Evolutionary conservation across 2,888 invertebrate genomes (phyloP).

Genomic region (Lasius fuliginosus): DNA sequence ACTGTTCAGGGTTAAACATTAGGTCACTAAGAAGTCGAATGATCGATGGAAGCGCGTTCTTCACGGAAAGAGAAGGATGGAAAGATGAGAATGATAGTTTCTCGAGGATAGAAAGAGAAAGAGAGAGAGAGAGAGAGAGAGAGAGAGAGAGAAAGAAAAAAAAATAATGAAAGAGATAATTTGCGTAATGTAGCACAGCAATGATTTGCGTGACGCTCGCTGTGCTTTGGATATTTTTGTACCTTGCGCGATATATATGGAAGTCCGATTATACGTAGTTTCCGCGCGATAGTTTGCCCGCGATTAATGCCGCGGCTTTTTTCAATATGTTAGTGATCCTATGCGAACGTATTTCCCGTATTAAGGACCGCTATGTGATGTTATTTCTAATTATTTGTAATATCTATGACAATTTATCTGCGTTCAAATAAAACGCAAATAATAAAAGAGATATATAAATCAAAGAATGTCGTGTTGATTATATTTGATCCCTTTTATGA

Average conservation of each 20-base stretch:
- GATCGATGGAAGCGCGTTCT: slow-evolving; percentile 4
- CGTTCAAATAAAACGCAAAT: slow-evolving; percentile 66
- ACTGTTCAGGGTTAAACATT: slow-evolving; percentile 28
- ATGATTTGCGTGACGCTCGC: slow-evolving; percentile 41
- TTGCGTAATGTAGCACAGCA: slow-evolving; percentile 45
- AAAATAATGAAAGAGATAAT: not conserved
- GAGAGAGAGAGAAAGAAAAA: too few relatives aligned
- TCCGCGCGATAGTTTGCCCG: slow-evolving; percentile 45
- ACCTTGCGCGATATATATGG: slow-evolving; percentile 50
- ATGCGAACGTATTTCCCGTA: slow-evolving; percentile 76
- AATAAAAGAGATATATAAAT: slow-evolving; percentile 64
- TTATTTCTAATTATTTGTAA: slow-evolving; percentile 80
- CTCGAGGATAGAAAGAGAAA: slow-evolving; percentile 17
- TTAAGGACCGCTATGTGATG: slow-evolving; percentile 78
- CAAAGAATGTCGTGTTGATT: slow-evolving; percentile 50
- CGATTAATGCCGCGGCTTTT: slow-evolving; percentile 29
- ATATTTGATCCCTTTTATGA: not conserved
- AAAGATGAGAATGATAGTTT: slow-evolving; percentile 29
- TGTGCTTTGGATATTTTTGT: slow-evolving; percentile 55
- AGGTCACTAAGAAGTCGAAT: not conserved
- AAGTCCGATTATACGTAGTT: slow-evolving; percentile 45
- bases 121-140: not conserved
- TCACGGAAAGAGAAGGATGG: slow-evolving; percentile 9
- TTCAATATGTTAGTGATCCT: slow-evolving; percentile 65
- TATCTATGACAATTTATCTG: slow-evolving; percentile 73